Evolutionary conservation across 2,888 invertebrate genomes (phyloP), one percentile per base, ranked within the genome.

Genomic region (Dendrolimus pini): DNA sequence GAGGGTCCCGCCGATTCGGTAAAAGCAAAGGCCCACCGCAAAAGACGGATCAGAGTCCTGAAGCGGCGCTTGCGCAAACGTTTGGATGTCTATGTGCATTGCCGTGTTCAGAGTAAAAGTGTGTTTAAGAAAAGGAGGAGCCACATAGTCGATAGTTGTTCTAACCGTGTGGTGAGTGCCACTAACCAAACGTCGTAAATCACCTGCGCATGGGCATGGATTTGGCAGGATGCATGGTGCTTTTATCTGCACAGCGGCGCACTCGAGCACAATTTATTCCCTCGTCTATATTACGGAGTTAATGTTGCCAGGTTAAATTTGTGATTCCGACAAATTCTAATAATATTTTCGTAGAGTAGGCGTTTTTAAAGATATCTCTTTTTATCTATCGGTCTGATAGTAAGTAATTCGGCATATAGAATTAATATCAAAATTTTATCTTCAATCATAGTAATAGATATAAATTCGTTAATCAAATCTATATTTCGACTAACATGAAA

Each of bases 121-220:
- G 75, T 81, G 67, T 82, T 76, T 74, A 83, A 78, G 62, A 75
- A 75, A 66, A 80, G 76, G 63, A 79, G 73, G 63, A 77, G 79
- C 62, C 73, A 72, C 58, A 69, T 70, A 73, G 72, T 75, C 65
- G 70, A 75, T 63, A 78, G 77, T 78, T 81, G 79, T 78, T 73
- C 80, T 88, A 88, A 83, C 78, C 75, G 89, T 80, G 87, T 90
- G 91, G 91, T 91, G 91, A 91, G 91, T 91, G 82, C 77, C 78
- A 74, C 80, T 86, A 86, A 87, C 80, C 67, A 65, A 62, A 60
- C 60, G 63, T 64, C 65, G 63, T 47, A 47, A 30, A 47, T 47
- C 58, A 10, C 62, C 66, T 61, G 65, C 65, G 68, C 65, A 71
- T 80, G 81, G 81, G 80, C 83, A 82, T 83, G 82, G 67, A 68